Conservation (phyloP, 92 coral and sea anemone genomes). For the Isaurus tuberculatus region DNA sequence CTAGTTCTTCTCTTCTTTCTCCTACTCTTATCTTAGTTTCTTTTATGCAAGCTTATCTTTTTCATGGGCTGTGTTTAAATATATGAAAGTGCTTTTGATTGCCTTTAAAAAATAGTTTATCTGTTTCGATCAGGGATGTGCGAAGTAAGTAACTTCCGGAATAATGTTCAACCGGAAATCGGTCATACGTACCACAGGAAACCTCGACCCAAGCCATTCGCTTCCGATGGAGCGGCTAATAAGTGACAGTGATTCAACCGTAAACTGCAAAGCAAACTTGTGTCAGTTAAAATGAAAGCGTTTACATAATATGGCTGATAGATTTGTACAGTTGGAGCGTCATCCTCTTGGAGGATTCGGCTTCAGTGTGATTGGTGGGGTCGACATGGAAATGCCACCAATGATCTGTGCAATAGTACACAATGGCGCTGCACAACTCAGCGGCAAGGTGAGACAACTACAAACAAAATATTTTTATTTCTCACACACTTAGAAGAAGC, state of each 20-base stretch:
- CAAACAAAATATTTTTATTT: constrained; percentile 8
- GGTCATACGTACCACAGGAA: neutral
- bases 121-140: no score
- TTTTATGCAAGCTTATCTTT: no score
- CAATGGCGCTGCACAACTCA: constrained; percentile 95
- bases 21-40: no score
- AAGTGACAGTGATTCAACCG: neutral
- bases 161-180: constrained; percentile 22
- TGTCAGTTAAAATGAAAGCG: constrained; percentile 21
- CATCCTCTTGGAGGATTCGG: constrained; percentile 98
- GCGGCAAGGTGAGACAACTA: constrained; percentile 75
- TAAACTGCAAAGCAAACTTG: neutral
- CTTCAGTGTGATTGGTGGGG: constrained; percentile 98
- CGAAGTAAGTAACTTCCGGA: no score
- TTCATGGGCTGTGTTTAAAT: no score
- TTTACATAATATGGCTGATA: constrained; percentile 71
- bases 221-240: constrained; percentile 19
- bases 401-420: constrained; percentile 98
- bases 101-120: no score
- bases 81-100: no score
- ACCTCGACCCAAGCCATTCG: constrained; percentile 45
- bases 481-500: neutral
- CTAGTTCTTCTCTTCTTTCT: no score
- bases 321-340: constrained; percentile 89
- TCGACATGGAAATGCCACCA: constrained; percentile 97